These are phyloP conservation scores for Candidula unifasciata DNA, from an alignment of 2,888 invertebrate genomes.

Conservation along the genomic window DNA sequence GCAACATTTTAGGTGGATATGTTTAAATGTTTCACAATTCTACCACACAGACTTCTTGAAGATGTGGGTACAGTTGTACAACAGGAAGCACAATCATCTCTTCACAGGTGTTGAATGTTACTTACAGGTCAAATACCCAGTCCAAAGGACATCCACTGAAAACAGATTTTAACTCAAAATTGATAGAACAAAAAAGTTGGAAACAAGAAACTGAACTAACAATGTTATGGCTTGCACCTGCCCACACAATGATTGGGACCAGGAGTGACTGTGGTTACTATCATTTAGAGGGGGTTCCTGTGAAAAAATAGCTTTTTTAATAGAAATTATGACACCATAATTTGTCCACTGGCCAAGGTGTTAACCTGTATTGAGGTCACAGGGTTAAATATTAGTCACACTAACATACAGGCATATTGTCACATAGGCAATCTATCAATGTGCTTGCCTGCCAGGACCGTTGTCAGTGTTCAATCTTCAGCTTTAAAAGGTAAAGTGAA, in stretches of 20 bases:
- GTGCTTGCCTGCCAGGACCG: too few relatives aligned
- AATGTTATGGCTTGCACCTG: too few relatives aligned
- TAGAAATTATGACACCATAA: too few relatives aligned
- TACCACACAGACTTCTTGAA: neutral
- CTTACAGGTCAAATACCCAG: neutral
- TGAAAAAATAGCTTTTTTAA: neutral
- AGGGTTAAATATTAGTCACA: too few relatives aligned
- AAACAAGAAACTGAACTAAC: neutral
- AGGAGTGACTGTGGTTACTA: neutral
- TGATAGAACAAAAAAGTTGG: too few relatives aligned
- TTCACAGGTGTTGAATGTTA: neutral
- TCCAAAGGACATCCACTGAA: conserved; percentile 32
- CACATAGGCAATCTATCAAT: too few relatives aligned
- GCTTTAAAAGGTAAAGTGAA: too few relatives aligned
- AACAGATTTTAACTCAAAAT: neutral
- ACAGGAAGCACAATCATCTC: neutral
- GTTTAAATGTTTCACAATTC: neutral
- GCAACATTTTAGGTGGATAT: neutral
- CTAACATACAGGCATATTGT: neutral
- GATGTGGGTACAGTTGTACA: neutral
- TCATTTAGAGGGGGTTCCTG: neutral
- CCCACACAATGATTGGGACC: too few relatives aligned
- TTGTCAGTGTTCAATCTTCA: too few relatives aligned
- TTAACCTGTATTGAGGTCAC: neutral
- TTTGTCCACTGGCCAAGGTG: too few relatives aligned